Base-by-base conservation (phyloP, 2,797 vertebrate genomes). In the Astyanax mexicanus region DNA sequence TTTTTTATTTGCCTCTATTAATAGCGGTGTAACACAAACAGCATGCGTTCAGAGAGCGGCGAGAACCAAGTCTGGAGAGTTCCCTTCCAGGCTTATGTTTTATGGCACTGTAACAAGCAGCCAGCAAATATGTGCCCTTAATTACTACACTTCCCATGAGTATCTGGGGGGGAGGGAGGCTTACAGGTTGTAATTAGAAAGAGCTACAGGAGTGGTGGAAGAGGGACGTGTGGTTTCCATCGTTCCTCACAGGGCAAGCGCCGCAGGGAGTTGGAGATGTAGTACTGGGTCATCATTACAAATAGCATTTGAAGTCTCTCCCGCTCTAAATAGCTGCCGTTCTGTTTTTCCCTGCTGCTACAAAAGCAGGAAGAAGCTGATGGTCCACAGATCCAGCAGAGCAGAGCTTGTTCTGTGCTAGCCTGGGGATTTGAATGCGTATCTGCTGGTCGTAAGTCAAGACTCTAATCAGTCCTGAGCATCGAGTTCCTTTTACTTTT, bases 1-100 rank as follows among this genome's bases (percentile, higher is more conserved):
- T 79, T 81, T 79, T 88, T 86, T 77, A 85, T 72, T 78, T 83
- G 38, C 35, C 83, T 84, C 86, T 86, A 86, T 87, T 87, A 80
- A 83, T 83, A 68, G 69, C 77, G 77, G 81, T 82, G 79, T 89
- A 91, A 91, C 89, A 80, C 88, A 88, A 92, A 88, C 85, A 86
- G 74, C 85, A 88, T 88, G 88, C 86, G 84, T 35, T 55, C 45
- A 49, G 44, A 76, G 32, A 65, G 69, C 47, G 49, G 13, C n/a
- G 69, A 9, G 17, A 52, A 38, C 8, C 47, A 58, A 67, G 61
- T 6, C 15, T 32, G 52, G n/a, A 79, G 69, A 49, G 67, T 85
- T 88, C 81, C 83, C 78, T 83, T 81, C 69, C 57, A 87, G 85
- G 85, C 82, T 49, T 69, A 79, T 72, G 82, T 86, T 81, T 75